Evolutionary conservation across 2,113 vertebrate genomes (phyloP).

Genomic region (Triplophysa dalaica): DNA sequence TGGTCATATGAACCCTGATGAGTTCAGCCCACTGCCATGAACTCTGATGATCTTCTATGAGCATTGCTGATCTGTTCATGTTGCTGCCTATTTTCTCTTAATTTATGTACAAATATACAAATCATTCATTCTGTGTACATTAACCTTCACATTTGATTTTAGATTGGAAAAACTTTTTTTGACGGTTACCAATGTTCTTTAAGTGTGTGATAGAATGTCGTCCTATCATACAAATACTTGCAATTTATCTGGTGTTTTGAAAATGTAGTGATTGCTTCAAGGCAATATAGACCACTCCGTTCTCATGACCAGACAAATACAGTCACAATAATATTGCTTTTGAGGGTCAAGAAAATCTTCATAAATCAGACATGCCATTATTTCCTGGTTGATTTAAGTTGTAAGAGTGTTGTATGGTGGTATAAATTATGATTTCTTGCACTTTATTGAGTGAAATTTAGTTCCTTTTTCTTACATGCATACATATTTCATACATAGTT

Average conservation of each 20-base stretch:
- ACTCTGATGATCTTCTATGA: not conserved
- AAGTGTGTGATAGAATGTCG: not conserved
- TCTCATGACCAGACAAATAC: not conserved
- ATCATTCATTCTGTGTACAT: not conserved
- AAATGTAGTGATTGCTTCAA: not conserved
- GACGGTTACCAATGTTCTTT: not conserved
- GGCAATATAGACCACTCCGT: not conserved
- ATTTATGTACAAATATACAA: conserved; percentile 8
- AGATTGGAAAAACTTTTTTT: not conserved
- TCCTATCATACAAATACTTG: not conserved
- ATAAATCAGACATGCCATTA: not conserved
- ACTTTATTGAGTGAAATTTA: not conserved
- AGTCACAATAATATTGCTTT: not conserved
- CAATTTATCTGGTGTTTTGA: too few relatives aligned
- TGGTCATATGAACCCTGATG: not conserved
- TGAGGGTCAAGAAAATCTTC: not conserved
- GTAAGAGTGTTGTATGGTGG: too few relatives aligned
- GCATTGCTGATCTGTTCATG: conserved; percentile 4
- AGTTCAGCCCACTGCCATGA: not conserved
- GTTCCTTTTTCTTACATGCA: too few relatives aligned
- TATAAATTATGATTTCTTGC: too few relatives aligned
- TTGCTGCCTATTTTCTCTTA: not conserved
- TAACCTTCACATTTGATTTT: not conserved
- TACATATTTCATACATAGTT: too few relatives aligned
- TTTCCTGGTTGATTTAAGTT: too few relatives aligned